phyloP scores from a whole-genome alignment of 2,888 invertebrate species.

The Teleogryllus oceanicus region DNA sequence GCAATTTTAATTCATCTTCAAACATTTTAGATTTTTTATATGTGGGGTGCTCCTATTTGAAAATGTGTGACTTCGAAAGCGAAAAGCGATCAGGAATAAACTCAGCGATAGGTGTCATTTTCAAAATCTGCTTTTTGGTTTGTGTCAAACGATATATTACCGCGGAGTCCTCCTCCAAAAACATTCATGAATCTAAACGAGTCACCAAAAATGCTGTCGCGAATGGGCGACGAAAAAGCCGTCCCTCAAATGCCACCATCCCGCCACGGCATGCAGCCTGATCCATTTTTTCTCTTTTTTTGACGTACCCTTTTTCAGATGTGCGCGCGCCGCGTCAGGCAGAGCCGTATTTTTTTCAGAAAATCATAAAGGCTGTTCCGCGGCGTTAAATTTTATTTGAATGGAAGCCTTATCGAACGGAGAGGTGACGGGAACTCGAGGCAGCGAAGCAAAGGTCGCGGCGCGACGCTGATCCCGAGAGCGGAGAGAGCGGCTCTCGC shows the following conservation, averaged over 20 bases:
- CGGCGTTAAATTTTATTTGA: neutral
- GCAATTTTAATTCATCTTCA: too few relatives aligned
- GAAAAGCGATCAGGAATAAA: too few relatives aligned
- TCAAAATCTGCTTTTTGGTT: too few relatives aligned
- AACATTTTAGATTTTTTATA: too few relatives aligned
- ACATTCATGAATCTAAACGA: conserved; percentile 3
- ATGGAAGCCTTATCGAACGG: neutral
- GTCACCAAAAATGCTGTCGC: neutral
- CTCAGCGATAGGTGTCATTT: too few relatives aligned
- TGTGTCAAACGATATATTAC: too few relatives aligned
- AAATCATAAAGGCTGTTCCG: neutral
- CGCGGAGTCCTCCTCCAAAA: neutral
- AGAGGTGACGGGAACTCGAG: neutral
- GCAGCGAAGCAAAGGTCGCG: too few relatives aligned
- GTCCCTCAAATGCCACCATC: neutral
- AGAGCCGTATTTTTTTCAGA: conserved; percentile 6
- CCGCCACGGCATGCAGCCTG: neutral
- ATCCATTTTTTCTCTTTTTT: neutral
- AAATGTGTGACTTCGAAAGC: too few relatives aligned
- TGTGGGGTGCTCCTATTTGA: too few relatives aligned
- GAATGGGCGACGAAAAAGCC: neutral
- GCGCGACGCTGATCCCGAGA: too few relatives aligned
- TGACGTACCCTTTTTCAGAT: neutral
- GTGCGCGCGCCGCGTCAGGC: neutral
- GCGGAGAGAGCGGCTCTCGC: too few relatives aligned